Conservation (phyloP, 1,140 invertebrate genomes). For the Drosophila ananassae region DNA sequence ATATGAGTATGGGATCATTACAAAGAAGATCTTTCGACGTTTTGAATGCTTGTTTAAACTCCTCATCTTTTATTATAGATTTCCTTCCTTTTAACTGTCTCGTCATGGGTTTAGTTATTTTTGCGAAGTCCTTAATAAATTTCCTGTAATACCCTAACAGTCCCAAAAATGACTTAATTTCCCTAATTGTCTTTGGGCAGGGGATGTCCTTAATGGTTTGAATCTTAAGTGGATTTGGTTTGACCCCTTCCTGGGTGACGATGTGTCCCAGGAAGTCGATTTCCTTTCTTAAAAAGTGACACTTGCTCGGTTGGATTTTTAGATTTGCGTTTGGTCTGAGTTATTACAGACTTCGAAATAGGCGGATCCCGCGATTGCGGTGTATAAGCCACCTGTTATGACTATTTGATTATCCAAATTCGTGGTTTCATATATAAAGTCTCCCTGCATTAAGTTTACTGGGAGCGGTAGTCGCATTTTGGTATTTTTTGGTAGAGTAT, state of each 20-base stretch:
- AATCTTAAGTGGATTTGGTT: slow-evolving; percentile 1
- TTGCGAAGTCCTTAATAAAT: slow-evolving; percentile 12
- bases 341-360: slow-evolving; percentile 25
- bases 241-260: slow-evolving; percentile 5
- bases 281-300: slow-evolving; percentile 1
- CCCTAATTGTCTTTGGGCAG: slow-evolving; percentile 8
- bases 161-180: slow-evolving; percentile 15
- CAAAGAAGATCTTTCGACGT: too few relatives aligned
- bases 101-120: slow-evolving; percentile 16
- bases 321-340: slow-evolving; percentile 14
- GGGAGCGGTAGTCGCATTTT: too few relatives aligned
- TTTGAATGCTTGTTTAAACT: slow-evolving; percentile 3
- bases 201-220: slow-evolving; percentile 16
- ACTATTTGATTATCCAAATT: slow-evolving; percentile 30
- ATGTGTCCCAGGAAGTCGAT: slow-evolving; percentile 7
- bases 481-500: too few relatives aligned
- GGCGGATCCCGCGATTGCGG: slow-evolving; percentile 12
- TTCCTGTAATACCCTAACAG: slow-evolving; percentile 14
- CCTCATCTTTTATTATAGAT: slow-evolving; percentile 15
- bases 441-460: too few relatives aligned
- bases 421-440: too few relatives aligned
- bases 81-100: slow-evolving; percentile 15
- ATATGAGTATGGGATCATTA: background rate
- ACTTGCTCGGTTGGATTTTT: slow-evolving; percentile 12
- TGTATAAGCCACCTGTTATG: slow-evolving; percentile 29